phyloP scores from a whole-genome alignment of 2,113 vertebrate genomes.

The Paraplagusia blochii region DNA sequence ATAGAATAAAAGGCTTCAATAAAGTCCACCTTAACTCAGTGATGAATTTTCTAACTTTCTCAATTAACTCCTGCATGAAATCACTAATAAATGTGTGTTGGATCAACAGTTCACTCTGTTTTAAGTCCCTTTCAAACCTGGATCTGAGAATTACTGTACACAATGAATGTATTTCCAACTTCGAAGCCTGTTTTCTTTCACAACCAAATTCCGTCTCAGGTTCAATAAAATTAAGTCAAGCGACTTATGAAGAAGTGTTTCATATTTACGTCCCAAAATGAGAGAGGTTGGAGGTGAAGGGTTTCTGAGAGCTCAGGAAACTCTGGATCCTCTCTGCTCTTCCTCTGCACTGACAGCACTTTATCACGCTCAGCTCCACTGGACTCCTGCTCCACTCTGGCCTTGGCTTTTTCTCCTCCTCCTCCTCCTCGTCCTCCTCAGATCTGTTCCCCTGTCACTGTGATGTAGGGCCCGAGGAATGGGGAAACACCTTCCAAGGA shows the following conservation, averaged over 20 bases:
- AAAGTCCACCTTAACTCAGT: slow-evolving; percentile 1
- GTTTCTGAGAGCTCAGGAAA: slow-evolving; percentile 59
- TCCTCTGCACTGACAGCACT: slow-evolving; percentile 48
- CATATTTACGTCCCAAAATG: slow-evolving; percentile 40
- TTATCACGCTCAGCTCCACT: slow-evolving; percentile 39
- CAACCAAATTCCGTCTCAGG: slow-evolving; percentile 1
- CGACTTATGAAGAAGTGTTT: slow-evolving; percentile 39
- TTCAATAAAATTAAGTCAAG: no score
- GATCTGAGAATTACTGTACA: slow-evolving; percentile 12
- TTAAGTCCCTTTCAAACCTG: neutral
- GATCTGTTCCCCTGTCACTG: slow-evolving; percentile 39
- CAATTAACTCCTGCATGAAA: no score
- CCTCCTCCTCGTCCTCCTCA: slow-evolving; percentile 22
- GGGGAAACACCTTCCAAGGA: slow-evolving; percentile 75
- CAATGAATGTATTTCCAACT: slow-evolving; percentile 2
- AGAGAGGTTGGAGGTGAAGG: slow-evolving; percentile 26
- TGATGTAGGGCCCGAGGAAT: slow-evolving; percentile 70
- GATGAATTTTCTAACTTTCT: slow-evolving; percentile 2
- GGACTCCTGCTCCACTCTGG: slow-evolving; percentile 19
- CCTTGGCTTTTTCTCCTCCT: slow-evolving; percentile 11
- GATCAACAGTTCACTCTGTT: no score
- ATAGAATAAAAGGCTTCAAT: slow-evolving; percentile 61
- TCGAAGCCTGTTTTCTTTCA: slow-evolving; percentile 35
- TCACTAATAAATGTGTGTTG: no score
- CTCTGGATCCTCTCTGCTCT: slow-evolving; percentile 51